Base-by-base conservation (phyloP, 2,888 invertebrate genomes). In the Drosophila mercatorum region DNA sequence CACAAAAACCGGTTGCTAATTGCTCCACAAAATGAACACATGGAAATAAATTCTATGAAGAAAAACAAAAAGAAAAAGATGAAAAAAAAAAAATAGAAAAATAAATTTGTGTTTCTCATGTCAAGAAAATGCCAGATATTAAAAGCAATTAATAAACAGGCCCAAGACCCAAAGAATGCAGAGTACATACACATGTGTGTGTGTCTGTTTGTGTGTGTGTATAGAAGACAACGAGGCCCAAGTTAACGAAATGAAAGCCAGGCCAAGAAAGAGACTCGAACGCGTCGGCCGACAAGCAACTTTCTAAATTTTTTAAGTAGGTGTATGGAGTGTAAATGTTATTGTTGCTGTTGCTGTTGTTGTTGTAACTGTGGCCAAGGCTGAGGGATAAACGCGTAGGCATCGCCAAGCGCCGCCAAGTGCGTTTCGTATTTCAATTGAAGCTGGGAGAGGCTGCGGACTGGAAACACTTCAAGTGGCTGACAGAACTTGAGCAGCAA, bases 301-400 rank as follows among this genome's bases (percentile, higher is more conserved):
- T 90, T 90, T 90, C 90, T 90, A 91, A 90, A 88, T 75, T 81
- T 81, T 81, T 80, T 83, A 91, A 89, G 89, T 91, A 90, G 90
- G 88, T 84, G 90, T 90, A 76, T 78, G 64, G 76, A 75, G 63
- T 72, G 72, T 80, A 43, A 65, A 65, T 67, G 60, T 60, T 74
- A 47, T 64, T 57, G 53, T 43, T 68, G 60, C 40, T 55, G 52
- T 57, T 52, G 46, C 22, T 61, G 59, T 46, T 59, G 40, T 46
- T 63, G 55, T 41, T 62, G 36, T 40, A 41, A 26, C 26, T 46
- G 26, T n/a, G 53, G 41, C 40, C 53, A 40, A 26, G 82, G 59
- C 74, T 73, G 78, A 78, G 83, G 76, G 87, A 75, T 86, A 71
- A 69, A 53, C 58, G 70, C 68, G 71, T 77, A 64, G 75, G 67